Conservation (phyloP, 2,797 vertebrate species). For the Corythornis leucogaster region DNA sequence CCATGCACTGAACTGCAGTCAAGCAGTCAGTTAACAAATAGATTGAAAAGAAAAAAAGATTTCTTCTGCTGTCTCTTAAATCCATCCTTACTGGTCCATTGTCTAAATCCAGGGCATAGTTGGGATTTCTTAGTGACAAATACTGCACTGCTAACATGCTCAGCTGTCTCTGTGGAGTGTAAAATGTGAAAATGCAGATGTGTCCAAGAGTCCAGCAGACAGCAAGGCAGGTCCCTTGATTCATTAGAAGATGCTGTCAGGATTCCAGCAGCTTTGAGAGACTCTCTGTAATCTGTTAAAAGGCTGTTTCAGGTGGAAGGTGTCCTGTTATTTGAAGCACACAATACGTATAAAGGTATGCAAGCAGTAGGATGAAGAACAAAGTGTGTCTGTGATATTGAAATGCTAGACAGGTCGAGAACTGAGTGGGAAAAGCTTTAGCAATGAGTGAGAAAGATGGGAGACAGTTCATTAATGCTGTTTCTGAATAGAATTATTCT, state of each 20-base stretch:
- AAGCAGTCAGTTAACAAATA: not conserved
- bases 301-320: not conserved
- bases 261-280: not conserved
- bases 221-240: not conserved
- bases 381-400: not conserved
- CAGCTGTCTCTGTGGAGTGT: not conserved
- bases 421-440: not conserved
- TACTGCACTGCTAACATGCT: not conserved
- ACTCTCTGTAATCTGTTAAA: not conserved
- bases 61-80: not conserved
- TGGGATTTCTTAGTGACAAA: not conserved
- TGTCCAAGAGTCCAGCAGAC: not conserved
- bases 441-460: not conserved
- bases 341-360: not conserved
- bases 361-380: not conserved
- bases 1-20: not conserved
- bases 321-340: not conserved
- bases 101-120: not conserved
- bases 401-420: not conserved
- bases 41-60: not conserved
- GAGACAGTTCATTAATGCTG: not conserved
- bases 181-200: not conserved
- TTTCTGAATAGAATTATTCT: constrained; percentile 38
- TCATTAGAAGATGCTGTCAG: not conserved
- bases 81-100: not conserved